Conservation (phyloP, 2,113 vertebrate genomes). For the Ahaetulla prasina region DNA sequence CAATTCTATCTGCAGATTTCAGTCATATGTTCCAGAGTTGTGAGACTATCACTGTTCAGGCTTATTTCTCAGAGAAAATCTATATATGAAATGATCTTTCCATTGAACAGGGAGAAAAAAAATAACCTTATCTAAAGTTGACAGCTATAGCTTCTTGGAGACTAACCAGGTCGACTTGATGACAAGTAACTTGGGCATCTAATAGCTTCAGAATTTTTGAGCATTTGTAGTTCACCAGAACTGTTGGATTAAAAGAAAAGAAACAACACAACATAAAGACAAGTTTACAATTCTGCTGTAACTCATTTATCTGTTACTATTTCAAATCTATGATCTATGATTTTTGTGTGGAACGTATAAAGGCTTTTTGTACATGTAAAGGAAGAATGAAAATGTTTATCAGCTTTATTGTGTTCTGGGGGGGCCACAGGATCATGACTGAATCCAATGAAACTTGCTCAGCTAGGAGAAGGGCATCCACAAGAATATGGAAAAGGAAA, state of each 20-base stretch:
- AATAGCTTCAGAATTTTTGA: conserved; percentile 7
- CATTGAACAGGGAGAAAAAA: conserved; percentile 15
- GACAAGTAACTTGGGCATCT: background rate
- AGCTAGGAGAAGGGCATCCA: background rate
- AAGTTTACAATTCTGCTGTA: background rate
- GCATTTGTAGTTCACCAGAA: background rate
- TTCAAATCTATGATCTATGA: background rate
- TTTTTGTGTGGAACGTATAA: background rate
- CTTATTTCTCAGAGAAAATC: conserved; percentile 17
- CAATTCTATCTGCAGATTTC: conserved; percentile 37
- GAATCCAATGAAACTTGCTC: background rate
- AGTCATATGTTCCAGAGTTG: conserved; percentile 38
- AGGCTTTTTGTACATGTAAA: background rate
- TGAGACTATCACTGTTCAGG: conserved; percentile 32
- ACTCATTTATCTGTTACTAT: background rate
- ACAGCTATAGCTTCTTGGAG: conserved; percentile 7
- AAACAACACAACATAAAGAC: background rate
- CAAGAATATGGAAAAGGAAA: background rate
- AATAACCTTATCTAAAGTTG: background rate
- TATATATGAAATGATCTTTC: background rate
- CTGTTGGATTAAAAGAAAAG: conserved; percentile 7
- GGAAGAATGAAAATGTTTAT: background rate
- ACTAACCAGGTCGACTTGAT: conserved; percentile 17
- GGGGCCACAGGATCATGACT: background rate
- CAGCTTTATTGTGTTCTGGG: background rate